phyloP scores from a whole-genome alignment of 2,888 invertebrate species.

The Ophion slaviceki region DNA sequence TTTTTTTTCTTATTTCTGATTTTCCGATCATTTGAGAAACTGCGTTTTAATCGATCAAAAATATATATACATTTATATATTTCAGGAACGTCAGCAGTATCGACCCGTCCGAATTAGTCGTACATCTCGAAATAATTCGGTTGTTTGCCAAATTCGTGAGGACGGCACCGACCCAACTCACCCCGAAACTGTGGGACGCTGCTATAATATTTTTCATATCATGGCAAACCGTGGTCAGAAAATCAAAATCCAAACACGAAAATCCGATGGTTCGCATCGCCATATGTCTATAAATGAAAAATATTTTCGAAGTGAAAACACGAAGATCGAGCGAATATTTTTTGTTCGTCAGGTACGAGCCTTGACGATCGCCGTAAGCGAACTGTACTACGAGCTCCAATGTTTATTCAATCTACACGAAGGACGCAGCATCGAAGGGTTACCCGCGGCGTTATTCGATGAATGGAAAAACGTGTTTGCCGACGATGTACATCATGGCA shows the following conservation, averaged over 20 bases:
- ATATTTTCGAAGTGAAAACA: background rate
- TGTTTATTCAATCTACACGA: conserved; percentile 83
- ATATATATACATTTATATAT: background rate
- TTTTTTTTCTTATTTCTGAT: too few relatives aligned
- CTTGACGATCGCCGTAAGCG: conserved; percentile 84
- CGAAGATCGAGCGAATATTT: background rate
- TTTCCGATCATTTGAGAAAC: too few relatives aligned
- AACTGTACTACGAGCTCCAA: conserved; percentile 84
- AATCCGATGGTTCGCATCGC: conserved; percentile 85
- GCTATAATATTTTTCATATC: conserved; percentile 88
- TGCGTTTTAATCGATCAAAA: background rate
- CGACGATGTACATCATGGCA: conserved; percentile 85
- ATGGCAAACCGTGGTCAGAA: conserved; percentile 86
- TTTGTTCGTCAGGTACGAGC: conserved; percentile 68
- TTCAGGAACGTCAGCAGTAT: conserved; percentile 72
- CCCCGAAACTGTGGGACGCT: conserved; percentile 89
- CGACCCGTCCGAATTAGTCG: conserved; percentile 73
- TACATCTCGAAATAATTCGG: conserved; percentile 77
- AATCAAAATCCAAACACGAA: conserved; percentile 81
- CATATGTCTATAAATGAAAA: background rate
- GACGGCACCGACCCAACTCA: conserved; percentile 75
- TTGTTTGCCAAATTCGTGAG: conserved; percentile 74
- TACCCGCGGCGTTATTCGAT: conserved; percentile 82
- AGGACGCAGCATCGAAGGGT: conserved; percentile 80
- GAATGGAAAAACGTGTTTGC: conserved; percentile 93